Conservation (phyloP, 2,113 vertebrate genomes). For the Melospiza georgiana region DNA sequence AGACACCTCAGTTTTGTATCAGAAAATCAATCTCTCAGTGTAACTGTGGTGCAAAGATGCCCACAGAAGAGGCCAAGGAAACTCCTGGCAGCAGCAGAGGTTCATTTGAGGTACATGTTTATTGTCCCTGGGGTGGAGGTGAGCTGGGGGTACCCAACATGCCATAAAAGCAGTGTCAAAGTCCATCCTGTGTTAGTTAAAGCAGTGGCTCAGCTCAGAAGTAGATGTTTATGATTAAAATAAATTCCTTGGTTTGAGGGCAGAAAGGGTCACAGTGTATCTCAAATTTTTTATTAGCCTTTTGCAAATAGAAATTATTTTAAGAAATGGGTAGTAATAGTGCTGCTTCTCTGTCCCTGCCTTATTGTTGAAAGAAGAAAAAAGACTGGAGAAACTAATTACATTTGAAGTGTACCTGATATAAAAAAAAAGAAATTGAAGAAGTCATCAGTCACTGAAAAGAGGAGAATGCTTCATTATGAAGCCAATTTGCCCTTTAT, state of each 20-base stretch:
- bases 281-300: neutral
- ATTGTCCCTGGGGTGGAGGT: too few relatives aligned
- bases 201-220: neutral
- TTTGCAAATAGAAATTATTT: neutral
- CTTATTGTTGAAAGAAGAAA: neutral
- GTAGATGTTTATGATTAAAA: neutral
- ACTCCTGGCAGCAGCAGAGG: neutral
- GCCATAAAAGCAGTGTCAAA: neutral
- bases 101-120: too few relatives aligned
- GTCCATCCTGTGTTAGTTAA: neutral
- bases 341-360: neutral
- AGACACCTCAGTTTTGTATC: neutral
- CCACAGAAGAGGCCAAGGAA: neutral
- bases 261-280: neutral
- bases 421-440: neutral
- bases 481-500: slow-evolving; percentile 15
- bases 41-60: neutral
- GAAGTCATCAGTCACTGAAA: slow-evolving; percentile 7
- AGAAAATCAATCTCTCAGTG: neutral
- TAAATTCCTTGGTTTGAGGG: neutral
- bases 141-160: neutral
- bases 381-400: neutral
- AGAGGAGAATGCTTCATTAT: neutral
- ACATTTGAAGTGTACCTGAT: neutral
- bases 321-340: neutral